Conservation (phyloP, 2,797 vertebrate species). For the Tadarida brasiliensis region DNA sequence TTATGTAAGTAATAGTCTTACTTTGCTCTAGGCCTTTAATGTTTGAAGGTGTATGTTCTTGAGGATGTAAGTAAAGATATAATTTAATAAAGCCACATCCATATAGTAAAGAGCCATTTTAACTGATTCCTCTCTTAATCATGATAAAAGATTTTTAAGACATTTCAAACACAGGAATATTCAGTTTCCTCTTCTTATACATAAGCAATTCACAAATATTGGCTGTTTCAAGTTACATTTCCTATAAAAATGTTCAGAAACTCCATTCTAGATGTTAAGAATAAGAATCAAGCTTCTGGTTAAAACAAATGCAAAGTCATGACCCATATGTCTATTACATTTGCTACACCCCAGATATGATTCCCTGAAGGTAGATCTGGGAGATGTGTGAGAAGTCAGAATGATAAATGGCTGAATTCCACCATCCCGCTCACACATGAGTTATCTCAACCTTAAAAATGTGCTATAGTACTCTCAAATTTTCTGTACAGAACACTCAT, state of each 20-base stretch:
- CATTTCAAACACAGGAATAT: background rate
- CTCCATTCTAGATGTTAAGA: background rate
- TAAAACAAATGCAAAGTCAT: background rate
- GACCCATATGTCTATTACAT: constrained; percentile 1
- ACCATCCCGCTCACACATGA: background rate
- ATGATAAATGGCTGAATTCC: background rate
- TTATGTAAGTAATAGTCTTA: background rate
- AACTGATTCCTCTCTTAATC: constrained; percentile 16
- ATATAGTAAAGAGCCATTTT: background rate
- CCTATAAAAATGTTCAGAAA: constrained; percentile 18
- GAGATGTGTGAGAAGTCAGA: constrained; percentile 30
- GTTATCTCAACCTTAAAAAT: background rate
- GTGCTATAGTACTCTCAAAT: background rate
- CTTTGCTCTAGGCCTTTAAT: background rate
- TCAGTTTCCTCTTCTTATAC: background rate
- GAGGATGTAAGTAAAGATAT: background rate
- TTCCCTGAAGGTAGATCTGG: constrained; percentile 10
- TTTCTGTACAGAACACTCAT: background rate
- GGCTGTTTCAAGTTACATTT: background rate
- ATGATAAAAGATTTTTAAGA: background rate
- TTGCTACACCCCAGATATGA: background rate
- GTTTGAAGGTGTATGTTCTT: background rate
- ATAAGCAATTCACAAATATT: background rate
- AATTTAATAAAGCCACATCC: background rate
- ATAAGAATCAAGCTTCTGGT: background rate